Percentiles rank a stretch among this genome's conserved stretches.
phyloP scores from a whole-genome alignment of 2,888 invertebrate species.

The Alsophila aescularia region DNA sequence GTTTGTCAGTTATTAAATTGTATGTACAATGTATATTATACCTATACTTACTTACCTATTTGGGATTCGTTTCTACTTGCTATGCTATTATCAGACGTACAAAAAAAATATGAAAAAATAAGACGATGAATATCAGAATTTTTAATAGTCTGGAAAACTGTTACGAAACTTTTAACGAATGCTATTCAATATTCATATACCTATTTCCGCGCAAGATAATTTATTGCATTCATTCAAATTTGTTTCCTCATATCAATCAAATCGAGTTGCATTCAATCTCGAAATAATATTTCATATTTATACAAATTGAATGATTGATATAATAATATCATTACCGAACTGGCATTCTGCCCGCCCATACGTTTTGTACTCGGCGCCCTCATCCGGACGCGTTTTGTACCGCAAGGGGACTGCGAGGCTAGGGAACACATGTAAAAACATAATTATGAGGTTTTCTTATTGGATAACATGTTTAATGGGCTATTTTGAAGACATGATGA shows the following conservation, averaged over 20 bases:
- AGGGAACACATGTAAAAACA: conserved; percentile 41
- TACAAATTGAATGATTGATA: conserved; percentile 46
- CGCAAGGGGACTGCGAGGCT: conserved; percentile 9
- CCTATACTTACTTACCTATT: too few species aligned
- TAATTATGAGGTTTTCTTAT: conserved; percentile 30
- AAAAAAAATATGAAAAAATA: too few species aligned
- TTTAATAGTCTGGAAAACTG: too few species aligned
- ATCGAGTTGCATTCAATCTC: conserved; percentile 20
- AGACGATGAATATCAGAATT: too few species aligned
- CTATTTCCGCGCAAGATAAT: conserved; percentile 6
- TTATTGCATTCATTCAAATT: conserved; percentile 16
- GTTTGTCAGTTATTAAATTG: too few species aligned
- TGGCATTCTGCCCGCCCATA: conserved; percentile 70
- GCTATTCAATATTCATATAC: background rate
- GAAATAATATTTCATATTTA: conserved; percentile 27
- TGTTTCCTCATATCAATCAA: conserved; percentile 10
- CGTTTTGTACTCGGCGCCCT: conserved; percentile 72
- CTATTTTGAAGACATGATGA: conserved; percentile 16
- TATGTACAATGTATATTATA: too few species aligned
- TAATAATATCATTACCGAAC: conserved; percentile 72
- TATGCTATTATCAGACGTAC: too few species aligned
- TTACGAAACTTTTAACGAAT: too few species aligned
- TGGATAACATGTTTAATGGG: conserved; percentile 9
- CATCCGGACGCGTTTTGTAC: conserved; percentile 56
- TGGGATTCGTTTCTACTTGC: too few species aligned